Base-by-base conservation (phyloP, 2,113 vertebrate species). In the Brachionichthys hirsutus region DNA sequence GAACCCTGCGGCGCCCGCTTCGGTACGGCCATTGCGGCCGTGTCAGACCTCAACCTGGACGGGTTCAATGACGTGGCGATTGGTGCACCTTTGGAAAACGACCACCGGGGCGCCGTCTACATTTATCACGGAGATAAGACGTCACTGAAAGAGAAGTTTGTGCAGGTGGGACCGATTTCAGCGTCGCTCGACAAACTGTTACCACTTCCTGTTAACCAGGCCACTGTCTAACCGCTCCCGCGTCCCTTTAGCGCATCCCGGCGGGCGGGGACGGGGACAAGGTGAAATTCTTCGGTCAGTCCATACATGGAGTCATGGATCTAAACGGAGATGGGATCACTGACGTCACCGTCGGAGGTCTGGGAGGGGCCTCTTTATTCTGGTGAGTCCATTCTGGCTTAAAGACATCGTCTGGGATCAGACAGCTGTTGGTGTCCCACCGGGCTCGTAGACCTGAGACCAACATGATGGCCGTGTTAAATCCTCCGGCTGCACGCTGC, bases 261-360 rank as follows among this genome's bases (percentile, higher is more conserved):
- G 95, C 97, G 40, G 95, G 96, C 22, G 95, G 95, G 12, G 94
- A 98, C 3, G 94, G 94, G 0, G 85, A 91, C 62, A 96, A 91
- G 45, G 77, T 97, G 62, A 98, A 98, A 70, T 99, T 98, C 88
- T 99, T 99, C 62, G 97, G 97, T 40, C 97, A 98, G 78, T 98
- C 95, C 51, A 96, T 99, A 54, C 94, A 98, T 1, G 97, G 97
- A 64, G 90, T 95, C 83, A 95, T 98, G 94, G 97, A 99, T 81
- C 90, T 99, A 16, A 97, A 99, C 4, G 84, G 92, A 4, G 97
- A 99, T 0, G 97, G 96, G 1, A 89, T 99, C 65, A 95, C 92
- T 9, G 97, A 99, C 70, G 93, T 99, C 43, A 96, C 97, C 16
- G 94, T 99, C 14, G 97, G 97, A 82, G 97, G 96, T 63, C 90